Evolutionary conservation across 2,888 invertebrate genomes (phyloP).

Genomic region (Cryptocephalus moraei): DNA sequence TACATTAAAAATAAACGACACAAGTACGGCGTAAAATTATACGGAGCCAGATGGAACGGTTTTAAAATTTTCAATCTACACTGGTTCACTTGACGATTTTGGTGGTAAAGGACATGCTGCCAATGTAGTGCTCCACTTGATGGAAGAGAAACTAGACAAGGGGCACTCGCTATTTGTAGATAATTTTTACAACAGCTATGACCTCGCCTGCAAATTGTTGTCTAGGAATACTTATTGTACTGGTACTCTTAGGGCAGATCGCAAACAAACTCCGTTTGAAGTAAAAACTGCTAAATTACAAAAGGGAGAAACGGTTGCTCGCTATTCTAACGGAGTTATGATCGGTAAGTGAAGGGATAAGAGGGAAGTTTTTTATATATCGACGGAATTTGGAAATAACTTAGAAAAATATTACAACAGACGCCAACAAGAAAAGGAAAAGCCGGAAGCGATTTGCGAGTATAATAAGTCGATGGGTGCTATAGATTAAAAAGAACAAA

Average conservation of each 20-base stretch:
- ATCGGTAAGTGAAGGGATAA: slow-evolving; percentile 27
- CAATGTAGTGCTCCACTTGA: slow-evolving; percentile 2
- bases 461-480: no score
- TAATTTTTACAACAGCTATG: slow-evolving; percentile 1
- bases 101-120: slow-evolving; percentile 2
- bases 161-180: slow-evolving; percentile 1
- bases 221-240: slow-evolving; percentile 1
- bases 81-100: no score
- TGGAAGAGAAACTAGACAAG: neutral
- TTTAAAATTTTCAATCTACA: no score
- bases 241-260: neutral
- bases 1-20: no score
- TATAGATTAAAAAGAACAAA: no score
- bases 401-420: no score
- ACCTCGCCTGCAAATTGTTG: slow-evolving; percentile 1
- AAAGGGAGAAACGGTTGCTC: no score
- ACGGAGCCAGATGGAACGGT: no score
- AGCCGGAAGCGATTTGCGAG: no score
- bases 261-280: neutral
- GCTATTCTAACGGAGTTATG: slow-evolving; percentile 14
- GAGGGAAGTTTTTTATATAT: slow-evolving; percentile 22
- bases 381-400: no score
- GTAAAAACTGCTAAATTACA: neutral
- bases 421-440: no score
- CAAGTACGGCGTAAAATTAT: no score